phyloP scores from a whole-genome alignment of 2,888 invertebrate species.

The Synergus laeviventris region DNA sequence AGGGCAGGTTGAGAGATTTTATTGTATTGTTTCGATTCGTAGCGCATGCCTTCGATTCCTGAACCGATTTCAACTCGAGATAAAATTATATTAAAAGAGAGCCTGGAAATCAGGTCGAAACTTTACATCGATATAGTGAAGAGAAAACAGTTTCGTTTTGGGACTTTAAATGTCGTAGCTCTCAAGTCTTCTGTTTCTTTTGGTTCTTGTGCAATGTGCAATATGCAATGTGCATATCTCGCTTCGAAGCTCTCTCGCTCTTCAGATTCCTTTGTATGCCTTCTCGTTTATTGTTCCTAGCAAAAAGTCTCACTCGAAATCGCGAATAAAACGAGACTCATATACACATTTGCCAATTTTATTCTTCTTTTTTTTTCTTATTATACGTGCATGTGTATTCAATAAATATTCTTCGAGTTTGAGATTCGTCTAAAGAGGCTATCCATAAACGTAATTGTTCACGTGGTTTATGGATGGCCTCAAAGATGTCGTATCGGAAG shows the following conservation, averaged over 20 bases:
- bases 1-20: constrained; percentile 46
- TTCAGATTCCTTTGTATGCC: constrained; percentile 57
- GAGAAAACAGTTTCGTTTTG: constrained; percentile 56
- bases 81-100: constrained; percentile 56
- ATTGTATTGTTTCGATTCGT: constrained; percentile 41
- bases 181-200: constrained; percentile 44
- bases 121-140: constrained; percentile 59
- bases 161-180: constrained; percentile 60
- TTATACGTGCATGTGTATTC: background rate
- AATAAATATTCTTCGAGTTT: background rate
- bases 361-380: background rate
- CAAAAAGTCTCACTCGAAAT: constrained; percentile 53
- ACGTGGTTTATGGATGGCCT: no score
- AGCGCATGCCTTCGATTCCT: constrained; percentile 19
- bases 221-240: constrained; percentile 26
- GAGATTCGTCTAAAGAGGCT: constrained; percentile 1
- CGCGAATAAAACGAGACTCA: constrained; percentile 46
- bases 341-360: constrained; percentile 41
- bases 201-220: constrained; percentile 39
- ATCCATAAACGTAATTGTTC: no score
- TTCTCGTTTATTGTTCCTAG: constrained; percentile 59
- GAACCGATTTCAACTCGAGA: constrained; percentile 33
- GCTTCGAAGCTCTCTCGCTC: constrained; percentile 48
- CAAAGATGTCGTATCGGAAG: background rate
- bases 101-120: constrained; percentile 58